phyloP scores from a whole-genome alignment of 2,113 vertebrate species.

The Synchiropus splendidus region DNA sequence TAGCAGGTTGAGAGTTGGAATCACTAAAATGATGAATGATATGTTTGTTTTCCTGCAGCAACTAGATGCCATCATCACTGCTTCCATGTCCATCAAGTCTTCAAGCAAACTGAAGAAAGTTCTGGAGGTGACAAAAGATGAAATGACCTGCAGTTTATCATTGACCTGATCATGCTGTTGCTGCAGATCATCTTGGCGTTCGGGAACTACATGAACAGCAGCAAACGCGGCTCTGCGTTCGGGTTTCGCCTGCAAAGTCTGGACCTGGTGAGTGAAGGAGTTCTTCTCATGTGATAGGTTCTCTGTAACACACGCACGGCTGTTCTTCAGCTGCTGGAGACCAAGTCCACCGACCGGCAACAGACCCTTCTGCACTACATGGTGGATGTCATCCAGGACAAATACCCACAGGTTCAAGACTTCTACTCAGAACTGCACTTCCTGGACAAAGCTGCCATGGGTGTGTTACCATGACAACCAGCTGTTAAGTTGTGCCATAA shows the following conservation, averaged over 20 bases:
- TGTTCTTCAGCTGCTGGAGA: conserved; percentile 80
- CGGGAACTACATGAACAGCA: conserved; percentile 99
- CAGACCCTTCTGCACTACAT: conserved; percentile 92
- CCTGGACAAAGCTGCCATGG: conserved; percentile 89
- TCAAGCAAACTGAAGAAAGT: conserved; percentile 89
- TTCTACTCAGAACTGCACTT: conserved; percentile 88
- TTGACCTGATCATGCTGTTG: neutral
- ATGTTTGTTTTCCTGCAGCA: conserved; percentile 67
- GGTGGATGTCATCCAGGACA: conserved; percentile 78
- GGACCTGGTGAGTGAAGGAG: conserved; percentile 70
- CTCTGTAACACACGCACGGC: neutral
- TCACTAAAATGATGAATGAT: conserved; percentile 5
- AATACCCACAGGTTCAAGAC: conserved; percentile 77
- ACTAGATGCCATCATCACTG: conserved; percentile 88
- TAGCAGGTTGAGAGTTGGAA: neutral
- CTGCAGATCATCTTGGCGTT: conserved; percentile 89
- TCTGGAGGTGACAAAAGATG: conserved; percentile 74
- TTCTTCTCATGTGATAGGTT: too few relatives aligned
- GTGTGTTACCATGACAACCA: conserved; percentile 48
- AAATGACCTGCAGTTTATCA: neutral
- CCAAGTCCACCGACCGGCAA: conserved; percentile 91
- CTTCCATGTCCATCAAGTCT: conserved; percentile 90
- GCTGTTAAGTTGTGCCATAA: neutral
- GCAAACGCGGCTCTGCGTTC: conserved; percentile 85
- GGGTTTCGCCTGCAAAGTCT: conserved; percentile 94